Percentiles rank a stretch among this genome's conserved stretches.
Evolutionary conservation across 2,797 vertebrate species (phyloP).

Genomic region (Gymnothorax reevesii): DNA sequence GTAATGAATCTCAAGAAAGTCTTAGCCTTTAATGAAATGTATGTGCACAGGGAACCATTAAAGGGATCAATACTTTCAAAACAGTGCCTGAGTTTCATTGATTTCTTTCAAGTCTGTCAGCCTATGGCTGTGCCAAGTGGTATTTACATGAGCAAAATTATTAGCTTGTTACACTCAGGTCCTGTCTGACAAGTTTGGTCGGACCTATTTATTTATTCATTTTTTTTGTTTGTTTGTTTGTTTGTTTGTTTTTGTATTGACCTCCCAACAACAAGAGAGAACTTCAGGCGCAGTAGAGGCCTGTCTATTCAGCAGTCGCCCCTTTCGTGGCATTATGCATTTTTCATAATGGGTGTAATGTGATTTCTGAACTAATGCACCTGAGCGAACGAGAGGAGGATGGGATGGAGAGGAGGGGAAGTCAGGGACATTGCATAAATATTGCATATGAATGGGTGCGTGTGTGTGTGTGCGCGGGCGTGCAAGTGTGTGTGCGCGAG

Average conservation of each 20-base stretch:
- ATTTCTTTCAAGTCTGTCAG: neutral
- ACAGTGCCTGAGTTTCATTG: neutral
- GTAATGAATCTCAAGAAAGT: slow-evolving; percentile 4
- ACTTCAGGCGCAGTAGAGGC: slow-evolving; percentile 55
- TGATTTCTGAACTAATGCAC: slow-evolving; percentile 70
- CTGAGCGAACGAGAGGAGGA: slow-evolving; percentile 41
- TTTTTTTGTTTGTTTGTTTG: slow-evolving; percentile 8
- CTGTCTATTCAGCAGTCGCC: slow-evolving; percentile 54
- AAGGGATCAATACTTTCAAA: slow-evolving; percentile 15
- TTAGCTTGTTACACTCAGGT: neutral
- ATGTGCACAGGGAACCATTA: neutral
- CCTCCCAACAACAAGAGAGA: slow-evolving; percentile 48
- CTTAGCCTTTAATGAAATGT: slow-evolving; percentile 12
- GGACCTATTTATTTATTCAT: slow-evolving; percentile 14
- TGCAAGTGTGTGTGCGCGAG: too few species aligned
- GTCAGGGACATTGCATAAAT: slow-evolving; percentile 72
- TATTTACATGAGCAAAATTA: slow-evolving; percentile 14
- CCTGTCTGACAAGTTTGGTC: slow-evolving; percentile 1
- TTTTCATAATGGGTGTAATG: slow-evolving; percentile 76
- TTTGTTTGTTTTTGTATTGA: slow-evolving; percentile 30
- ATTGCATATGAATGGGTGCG: slow-evolving; percentile 60
- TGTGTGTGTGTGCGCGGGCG: neutral
- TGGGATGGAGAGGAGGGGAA: slow-evolving; percentile 52
- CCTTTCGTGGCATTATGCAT: slow-evolving; percentile 74
- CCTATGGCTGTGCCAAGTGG: slow-evolving; percentile 1